Base-by-base conservation (phyloP, 1,140 invertebrate genomes). In the Thaumatotibia leucotreta region DNA sequence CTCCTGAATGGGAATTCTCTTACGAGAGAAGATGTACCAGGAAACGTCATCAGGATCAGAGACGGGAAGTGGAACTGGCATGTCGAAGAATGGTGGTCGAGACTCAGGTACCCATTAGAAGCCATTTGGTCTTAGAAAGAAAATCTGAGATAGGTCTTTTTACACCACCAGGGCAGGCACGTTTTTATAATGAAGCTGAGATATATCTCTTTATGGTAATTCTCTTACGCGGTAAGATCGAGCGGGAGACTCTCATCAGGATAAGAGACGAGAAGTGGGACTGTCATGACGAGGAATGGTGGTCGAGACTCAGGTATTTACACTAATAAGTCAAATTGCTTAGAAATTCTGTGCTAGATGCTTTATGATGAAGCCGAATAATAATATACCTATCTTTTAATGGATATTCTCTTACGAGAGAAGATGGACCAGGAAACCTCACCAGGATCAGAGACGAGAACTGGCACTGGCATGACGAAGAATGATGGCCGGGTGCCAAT, bases 381-480 rank as follows among this genome's bases (percentile, higher is more conserved):
- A n/a, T n/a, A n/a, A n/a, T n/a, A n/a, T n/a, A n/a, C n/a, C n/a
- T n/a, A n/a, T n/a, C n/a, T n/a, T n/a, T n/a, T n/a, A n/a, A 95
- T 32, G 95, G 95, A 49, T 91, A 94, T 54, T 97, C 96, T 52
- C 96, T 98, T 97, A 93, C 88, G 94, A 72, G 97, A 97, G 0
- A 90, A 93, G 11, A 95, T 98, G 74, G 97, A 99, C 79, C 92
- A 94, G 29, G 97, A 99, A 84, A 99, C 98, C 85, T 99, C 17
- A 94, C 93, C 2, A 96, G 94, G 76, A 79, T 92, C 29, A 76
- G 81, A 11, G 84, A 92, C 72, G 94, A 94, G 1, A 92, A 89
- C 69, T 96, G 94, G 94, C 91, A 91, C 58, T 95, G 95, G 78
- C 85, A 92, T 23, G 92, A 93, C 27, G 91, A 93, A 17, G 92